A percentile compares a stretch with the other conserved stretches of the same genome.
These are phyloP conservation scores for Agapornis canus DNA, from an alignment of 2,797 vertebrate species.

Conservation along the genomic window DNA sequence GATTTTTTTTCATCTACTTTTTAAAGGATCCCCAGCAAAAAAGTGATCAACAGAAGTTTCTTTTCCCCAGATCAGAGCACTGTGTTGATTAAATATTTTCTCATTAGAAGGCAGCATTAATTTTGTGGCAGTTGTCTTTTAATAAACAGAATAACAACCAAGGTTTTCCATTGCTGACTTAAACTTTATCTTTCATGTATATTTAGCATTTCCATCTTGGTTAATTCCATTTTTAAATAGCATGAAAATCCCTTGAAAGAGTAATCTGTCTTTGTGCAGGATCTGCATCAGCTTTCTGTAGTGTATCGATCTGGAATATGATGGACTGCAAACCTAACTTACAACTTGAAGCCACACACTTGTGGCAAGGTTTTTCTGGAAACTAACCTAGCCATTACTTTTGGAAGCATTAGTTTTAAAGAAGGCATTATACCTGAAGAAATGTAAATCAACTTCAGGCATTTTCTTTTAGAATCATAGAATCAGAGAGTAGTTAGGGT, in stretches of 20 bases:
- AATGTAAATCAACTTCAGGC: not conserved
- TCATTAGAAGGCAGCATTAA: constrained; percentile 14
- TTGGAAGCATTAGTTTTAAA: not conserved
- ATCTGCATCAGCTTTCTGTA: not conserved
- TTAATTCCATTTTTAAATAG: constrained; percentile 55
- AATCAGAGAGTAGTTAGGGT: too few relatives aligned
- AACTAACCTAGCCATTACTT: not conserved
- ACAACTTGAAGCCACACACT: not conserved
- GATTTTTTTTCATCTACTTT: not conserved
- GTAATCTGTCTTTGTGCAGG: not conserved
- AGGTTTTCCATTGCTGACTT: not conserved
- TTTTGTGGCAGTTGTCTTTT: constrained; percentile 49
- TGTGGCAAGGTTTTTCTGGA: not conserved
- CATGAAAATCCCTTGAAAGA: constrained; percentile 3
- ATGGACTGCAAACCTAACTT: not conserved
- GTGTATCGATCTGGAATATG: not conserved
- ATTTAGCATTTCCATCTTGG: constrained; percentile 54
- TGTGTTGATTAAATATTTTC: constrained; percentile 33
- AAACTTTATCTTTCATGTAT: constrained; percentile 52
- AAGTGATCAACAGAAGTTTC: not conserved
- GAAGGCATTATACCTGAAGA: not conserved
- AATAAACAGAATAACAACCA: constrained; percentile 29
- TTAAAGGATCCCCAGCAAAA: not conserved
- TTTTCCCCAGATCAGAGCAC: not conserved
- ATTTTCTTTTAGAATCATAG: not conserved